phyloP scores from a whole-genome alignment of 2,797 vertebrate species.

The Podarcis lilfordi region DNA sequence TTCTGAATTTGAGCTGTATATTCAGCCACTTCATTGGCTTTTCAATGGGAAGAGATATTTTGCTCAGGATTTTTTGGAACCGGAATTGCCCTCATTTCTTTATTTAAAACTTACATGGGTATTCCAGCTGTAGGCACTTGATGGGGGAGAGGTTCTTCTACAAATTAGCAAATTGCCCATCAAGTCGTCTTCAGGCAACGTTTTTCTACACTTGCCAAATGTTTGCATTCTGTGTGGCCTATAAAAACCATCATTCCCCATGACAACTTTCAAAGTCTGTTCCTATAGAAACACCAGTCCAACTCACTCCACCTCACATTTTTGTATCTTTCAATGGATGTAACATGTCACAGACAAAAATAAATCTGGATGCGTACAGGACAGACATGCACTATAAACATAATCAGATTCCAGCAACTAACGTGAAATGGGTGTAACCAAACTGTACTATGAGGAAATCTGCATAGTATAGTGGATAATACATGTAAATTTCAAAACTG shows the following conservation, averaged over 20 bases:
- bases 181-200: conserved; percentile 36
- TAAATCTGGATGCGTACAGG: conserved; percentile 66
- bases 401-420: conserved; percentile 56
- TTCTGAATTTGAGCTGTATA: conserved; percentile 76
- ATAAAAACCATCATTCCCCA: conserved; percentile 36
- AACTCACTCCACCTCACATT: conserved; percentile 34
- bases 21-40: conserved; percentile 76
- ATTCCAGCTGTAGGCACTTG: background rate
- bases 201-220: conserved; percentile 44
- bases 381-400: conserved; percentile 56
- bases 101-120: conserved; percentile 63
- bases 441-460: conserved; percentile 7
- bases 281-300: conserved; percentile 53
- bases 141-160: conserved; percentile 3
- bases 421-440: conserved; percentile 48
- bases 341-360: conserved; percentile 61
- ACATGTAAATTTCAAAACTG: background rate
- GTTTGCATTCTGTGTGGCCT: background rate
- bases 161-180: conserved; percentile 13
- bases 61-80: conserved; percentile 77
- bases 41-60: conserved; percentile 73
- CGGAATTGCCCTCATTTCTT: conserved; percentile 73
- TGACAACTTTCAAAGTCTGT: conserved; percentile 6
- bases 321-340: conserved; percentile 73
- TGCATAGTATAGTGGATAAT: conserved; percentile 20